Evolutionary conservation across 2,888 invertebrate species (phyloP), one percentile per base, ranked within the genome.

Genomic region (Acanthosepion esculentum): DNA sequence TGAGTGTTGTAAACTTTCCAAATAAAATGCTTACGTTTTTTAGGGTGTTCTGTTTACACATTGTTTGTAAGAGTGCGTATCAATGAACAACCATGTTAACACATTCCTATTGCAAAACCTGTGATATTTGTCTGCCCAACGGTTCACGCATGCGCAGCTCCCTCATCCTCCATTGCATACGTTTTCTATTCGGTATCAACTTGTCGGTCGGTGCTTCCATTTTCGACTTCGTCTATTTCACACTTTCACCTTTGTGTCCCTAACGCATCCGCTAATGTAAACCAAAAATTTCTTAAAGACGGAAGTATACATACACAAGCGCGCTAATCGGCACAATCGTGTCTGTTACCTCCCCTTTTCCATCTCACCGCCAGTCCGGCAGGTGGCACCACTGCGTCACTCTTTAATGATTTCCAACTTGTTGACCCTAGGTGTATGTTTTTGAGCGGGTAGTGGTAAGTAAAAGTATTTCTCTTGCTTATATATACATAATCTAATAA

Each of bases 351-450:
- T 12, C 15, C 10, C n/a, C n/a, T 12, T 33, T 15, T 15, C n/a
- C 33, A 12, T 15, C 12, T 12, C 78, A 12, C 78, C n/a, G 33
- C 78, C 33, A 78, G 78, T 78, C 78, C 78, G 78, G 78, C 78
- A 78, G 78, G 78, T 78, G 78, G 78, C 78, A 78, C 78, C 78
- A 78, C 59, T 59, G 59, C 59, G 59, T 59, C 59, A 59, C 59
- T 59, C 20, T 59, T 59, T 59, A 59, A 23, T 33, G 78, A 78
- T 78, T 78, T 78, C 78, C 78, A 78, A 78, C 78, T 78, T 78
- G 78, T 78, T 78, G 78, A 78, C 78, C 78, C 78, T 78, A 78
- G 78, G 78, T 78, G 78, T n/a, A 78, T 78, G 78, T n/a, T 78
- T 78, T 33, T 64, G n/a, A 78, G n/a, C n/a, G 5, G n/a, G n/a